Percentiles rank a stretch among this genome's conserved stretches.
Conservation (phyloP, 2,797 vertebrate species). For the Sebastes goodei region DNA sequence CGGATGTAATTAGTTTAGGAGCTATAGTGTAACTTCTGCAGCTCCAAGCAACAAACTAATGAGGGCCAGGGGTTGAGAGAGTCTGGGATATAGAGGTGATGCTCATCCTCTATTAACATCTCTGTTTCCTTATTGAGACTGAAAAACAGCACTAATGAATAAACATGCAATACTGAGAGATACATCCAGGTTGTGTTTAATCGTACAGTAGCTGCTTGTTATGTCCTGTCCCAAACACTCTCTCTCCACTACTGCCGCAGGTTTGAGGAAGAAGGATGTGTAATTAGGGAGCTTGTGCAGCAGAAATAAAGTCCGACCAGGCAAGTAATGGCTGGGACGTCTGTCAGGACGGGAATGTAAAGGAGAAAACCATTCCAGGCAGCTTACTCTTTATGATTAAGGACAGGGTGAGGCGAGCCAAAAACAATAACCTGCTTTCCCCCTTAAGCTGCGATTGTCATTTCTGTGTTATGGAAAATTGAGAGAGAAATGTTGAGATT, state of each 20-base stretch:
- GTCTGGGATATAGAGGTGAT: conserved; percentile 13
- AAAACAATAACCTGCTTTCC: conserved; percentile 59
- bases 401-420: conserved; percentile 44
- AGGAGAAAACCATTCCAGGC: conserved; percentile 65
- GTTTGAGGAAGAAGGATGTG: conserved; percentile 19
- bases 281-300: conserved; percentile 42
- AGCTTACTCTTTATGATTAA: conserved; percentile 69
- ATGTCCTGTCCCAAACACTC: conserved; percentile 13
- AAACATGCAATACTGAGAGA: conserved; percentile 3
- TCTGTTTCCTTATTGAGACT: conserved; percentile 10
- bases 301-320: conserved; percentile 45
- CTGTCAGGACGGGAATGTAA: conserved; percentile 57
- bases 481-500: conserved; percentile 10
- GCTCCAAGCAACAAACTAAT: conserved; percentile 47
- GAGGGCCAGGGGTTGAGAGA: conserved; percentile 21
- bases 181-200: conserved; percentile 31
- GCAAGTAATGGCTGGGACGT: conserved; percentile 47
- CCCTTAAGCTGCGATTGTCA: conserved; percentile 47
- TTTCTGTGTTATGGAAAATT: conserved; percentile 39
- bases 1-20: conserved; percentile 18
- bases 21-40: conserved; percentile 4
- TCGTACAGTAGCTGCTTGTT: conserved; percentile 27
- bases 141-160: conserved; percentile 35
- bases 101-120: conserved; percentile 27
- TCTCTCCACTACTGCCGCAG: neutral